A percentile compares a stretch with the other conserved stretches of the same genome.
Evolutionary conservation across 2,888 invertebrate species (phyloP).

Genomic region (Drosophila cracens): DNA sequence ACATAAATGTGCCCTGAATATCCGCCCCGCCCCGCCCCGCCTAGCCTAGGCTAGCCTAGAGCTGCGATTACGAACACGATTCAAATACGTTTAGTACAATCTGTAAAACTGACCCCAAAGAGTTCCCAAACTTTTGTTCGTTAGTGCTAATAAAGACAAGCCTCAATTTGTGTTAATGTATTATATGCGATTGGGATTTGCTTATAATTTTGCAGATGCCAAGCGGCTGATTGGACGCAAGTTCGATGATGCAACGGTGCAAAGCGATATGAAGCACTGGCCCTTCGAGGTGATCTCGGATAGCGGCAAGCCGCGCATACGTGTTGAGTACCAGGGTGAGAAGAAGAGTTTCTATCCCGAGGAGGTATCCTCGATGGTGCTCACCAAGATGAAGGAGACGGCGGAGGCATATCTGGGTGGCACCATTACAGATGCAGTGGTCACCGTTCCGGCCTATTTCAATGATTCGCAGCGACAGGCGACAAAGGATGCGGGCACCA

Average conservation of each 20-base stretch:
- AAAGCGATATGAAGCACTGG: conserved; percentile 97
- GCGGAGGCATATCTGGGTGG: conserved; percentile 89
- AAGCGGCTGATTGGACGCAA: conserved; percentile 97
- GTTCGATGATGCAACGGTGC: conserved; percentile 94
- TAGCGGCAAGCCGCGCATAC: conserved; percentile 92
- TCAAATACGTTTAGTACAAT: conserved; percentile 34
- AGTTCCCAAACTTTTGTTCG: conserved; percentile 32
- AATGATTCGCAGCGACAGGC: conserved; percentile 91
- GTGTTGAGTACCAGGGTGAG: conserved; percentile 95
- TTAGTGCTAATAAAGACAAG: conserved; percentile 65
- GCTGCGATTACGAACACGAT: conserved; percentile 34
- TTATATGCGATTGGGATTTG: conserved; percentile 1
- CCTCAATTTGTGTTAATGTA: conserved; percentile 14
- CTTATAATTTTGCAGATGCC: conserved; percentile 88
- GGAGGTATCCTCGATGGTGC: conserved; percentile 96
- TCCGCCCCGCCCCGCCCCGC: conserved; percentile 32
- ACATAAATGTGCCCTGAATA: conserved; percentile 55
- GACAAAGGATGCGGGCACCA: conserved; percentile 93
- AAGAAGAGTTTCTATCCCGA: conserved; percentile 95
- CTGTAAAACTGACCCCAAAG: conserved; percentile 24
- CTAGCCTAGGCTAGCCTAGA: conserved; percentile 54
- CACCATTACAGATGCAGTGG: conserved; percentile 89
- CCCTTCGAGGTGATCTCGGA: conserved; percentile 95
- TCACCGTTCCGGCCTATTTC: conserved; percentile 93
- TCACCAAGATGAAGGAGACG: conserved; percentile 96